Evolutionary conservation across 2,888 invertebrate species (phyloP), one percentile per base, ranked within the genome.

Genomic region (Aromia moschata): DNA sequence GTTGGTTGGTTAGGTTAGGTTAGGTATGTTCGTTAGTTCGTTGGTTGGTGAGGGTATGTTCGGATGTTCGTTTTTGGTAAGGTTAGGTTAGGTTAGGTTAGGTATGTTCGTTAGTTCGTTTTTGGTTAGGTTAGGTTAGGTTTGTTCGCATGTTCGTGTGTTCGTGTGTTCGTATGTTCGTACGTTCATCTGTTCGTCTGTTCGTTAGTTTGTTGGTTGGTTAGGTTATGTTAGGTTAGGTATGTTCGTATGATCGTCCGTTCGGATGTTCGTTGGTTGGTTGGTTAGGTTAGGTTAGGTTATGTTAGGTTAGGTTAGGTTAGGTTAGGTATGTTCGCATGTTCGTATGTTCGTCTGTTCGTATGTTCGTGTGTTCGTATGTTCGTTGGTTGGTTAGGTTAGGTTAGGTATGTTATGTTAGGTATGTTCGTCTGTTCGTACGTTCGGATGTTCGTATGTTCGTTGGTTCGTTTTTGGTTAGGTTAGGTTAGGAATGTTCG

Each of bases 301-400:
- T n/a, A n/a, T n/a, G n/a, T 61, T 45, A 56, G 58, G 58, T 61
- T 49, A 56, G 61, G 58, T 61, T 49, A 56, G 59, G 55, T 61
- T 40, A 52, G 61, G 58, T 61, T 49, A 56, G 61, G 58, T 61
- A 47, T 51, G 61, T n/a, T n/a, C n/a, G n/a, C n/a, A n/a, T n/a
- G n/a, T n/a, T n/a, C n/a, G 58, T 58, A 44, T 51, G 61, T 53
- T 61, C 55, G 51, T n/a, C n/a, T n/a, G n/a, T n/a, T n/a, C n/a
- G n/a, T n/a, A n/a, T n/a, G n/a, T n/a, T n/a, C n/a, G n/a, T n/a
- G n/a, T n/a, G n/a, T n/a, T n/a, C 58, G 58, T 61, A 47, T 51
- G 61, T 53, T 61, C 47, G 51, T n/a, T 54, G 58, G 58, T 49
- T 44, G 61, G 58, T 58, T 49, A 41, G 57, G 60, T 57, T 37